Percentiles rank a stretch among this genome's conserved stretches.
phyloP scores from a whole-genome alignment of 2,797 vertebrate genomes.

The Podarcis lilfordi region DNA sequence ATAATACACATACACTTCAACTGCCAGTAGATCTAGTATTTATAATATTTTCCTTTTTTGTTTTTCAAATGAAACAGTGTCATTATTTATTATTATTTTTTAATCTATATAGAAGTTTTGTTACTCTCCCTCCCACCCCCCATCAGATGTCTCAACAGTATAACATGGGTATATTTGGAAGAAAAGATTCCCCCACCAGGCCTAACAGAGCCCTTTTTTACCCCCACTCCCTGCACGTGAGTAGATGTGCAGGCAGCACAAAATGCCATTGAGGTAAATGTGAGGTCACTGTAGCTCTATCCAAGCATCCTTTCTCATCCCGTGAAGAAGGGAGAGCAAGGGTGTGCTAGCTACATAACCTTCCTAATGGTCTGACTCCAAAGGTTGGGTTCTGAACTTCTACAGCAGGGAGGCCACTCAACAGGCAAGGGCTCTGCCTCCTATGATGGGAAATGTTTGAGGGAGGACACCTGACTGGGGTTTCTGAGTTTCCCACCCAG shows the following conservation, averaged over 20 bases:
- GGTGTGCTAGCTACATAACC: not conserved
- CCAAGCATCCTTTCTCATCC: not conserved
- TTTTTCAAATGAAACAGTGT: fast-evolving
- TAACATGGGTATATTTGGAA: not conserved
- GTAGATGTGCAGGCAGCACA: not conserved
- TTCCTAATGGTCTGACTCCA: not conserved
- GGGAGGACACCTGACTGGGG: too few relatives aligned
- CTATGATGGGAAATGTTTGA: too few relatives aligned
- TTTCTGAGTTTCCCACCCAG: not conserved
- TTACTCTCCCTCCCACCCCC: not conserved
- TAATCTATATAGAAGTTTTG: not conserved
- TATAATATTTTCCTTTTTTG: not conserved
- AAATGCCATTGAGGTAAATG: not conserved
- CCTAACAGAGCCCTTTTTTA: not conserved
- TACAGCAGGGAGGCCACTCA: not conserved
- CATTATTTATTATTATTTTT: not conserved
- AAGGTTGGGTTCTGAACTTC: not conserved
- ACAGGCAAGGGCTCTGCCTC: not conserved
- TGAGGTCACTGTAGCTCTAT: not conserved
- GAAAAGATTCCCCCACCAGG: not conserved
- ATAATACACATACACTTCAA: fast-evolving
- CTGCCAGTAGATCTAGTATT: not conserved
- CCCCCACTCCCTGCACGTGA: not conserved
- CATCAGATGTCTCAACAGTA: not conserved
- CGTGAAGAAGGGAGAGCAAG: not conserved